Conservation (phyloP, 2,113 vertebrate species). For the Leucopsar rothschildi region DNA sequence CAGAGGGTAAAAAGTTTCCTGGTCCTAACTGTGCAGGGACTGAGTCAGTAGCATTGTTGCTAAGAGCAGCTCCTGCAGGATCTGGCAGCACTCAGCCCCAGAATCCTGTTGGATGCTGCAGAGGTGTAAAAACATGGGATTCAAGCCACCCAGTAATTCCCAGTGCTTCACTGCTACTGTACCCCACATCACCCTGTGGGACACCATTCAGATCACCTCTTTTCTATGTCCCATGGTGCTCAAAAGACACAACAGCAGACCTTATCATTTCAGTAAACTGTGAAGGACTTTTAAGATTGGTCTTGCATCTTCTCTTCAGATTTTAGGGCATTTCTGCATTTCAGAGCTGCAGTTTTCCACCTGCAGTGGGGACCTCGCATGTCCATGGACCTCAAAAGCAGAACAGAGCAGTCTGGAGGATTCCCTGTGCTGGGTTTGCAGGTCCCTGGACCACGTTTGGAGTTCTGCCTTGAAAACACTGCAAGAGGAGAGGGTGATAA, state of each 20-base stretch:
- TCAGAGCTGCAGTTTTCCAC: neutral
- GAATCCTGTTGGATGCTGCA: neutral
- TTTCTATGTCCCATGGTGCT: neutral
- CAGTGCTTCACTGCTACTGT: neutral
- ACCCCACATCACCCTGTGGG: neutral
- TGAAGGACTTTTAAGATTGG: neutral
- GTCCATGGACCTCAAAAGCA: neutral
- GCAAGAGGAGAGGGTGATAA: neutral
- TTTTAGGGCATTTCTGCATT: neutral
- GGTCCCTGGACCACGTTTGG: fast-evolving
- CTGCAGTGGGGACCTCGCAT: fast-evolving
- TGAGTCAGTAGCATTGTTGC: neutral
- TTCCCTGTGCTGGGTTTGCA: neutral
- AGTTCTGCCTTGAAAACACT: neutral
- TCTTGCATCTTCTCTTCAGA: neutral
- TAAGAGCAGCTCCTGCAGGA: neutral
- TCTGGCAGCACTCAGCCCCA: neutral
- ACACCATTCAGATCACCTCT: neutral
- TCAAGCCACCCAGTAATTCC: neutral
- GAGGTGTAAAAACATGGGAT: neutral
- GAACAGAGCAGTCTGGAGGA: neutral
- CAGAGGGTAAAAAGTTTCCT: neutral
- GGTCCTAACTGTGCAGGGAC: neutral
- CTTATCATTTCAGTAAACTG: neutral
- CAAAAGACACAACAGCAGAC: neutral